Evolutionary conservation across 2,888 invertebrate genomes (phyloP), one percentile per base, ranked within the genome.

Genomic region (Rotaria socialis): DNA sequence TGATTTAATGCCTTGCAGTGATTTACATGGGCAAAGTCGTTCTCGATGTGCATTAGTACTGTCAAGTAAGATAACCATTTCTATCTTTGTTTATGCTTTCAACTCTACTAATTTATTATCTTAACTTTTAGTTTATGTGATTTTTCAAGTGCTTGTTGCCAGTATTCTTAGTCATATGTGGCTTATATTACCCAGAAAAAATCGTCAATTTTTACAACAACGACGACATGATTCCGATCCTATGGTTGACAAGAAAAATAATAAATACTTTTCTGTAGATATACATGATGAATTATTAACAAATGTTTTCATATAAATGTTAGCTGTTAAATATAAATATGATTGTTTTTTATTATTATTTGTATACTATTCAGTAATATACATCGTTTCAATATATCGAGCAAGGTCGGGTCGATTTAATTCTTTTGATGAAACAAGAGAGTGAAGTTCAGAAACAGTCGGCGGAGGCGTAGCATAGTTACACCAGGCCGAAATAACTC

Each of bases 351-450:
- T 67, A 27, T 67, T 67, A 24, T 67, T 67, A 8, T 67, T 67
- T 16, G 35, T 16, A 35, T 16, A 6, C 19, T 67, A 67, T 35
- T 67, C 67, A 41, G 47, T n/a, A 80, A 80, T 14, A 80, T 80
- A 80, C 80, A 80, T 80, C 47, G 43, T 43, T 47, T 80, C 80
- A n/a, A 80, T 80, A 80, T 47, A 80, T 14, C 80, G 80, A 24
- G 47, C 80, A n/a, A 80, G 47, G 24, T 80, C 80, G 6, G 41
- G 80, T 80, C 80, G 43, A 80, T 80, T 80, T n/a, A 80, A n/a
- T 80, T 80, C 80, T 24, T 80, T 80, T 24, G 80, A 80, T 43
- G n/a, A 41, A 2, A 80, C n/a, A n/a, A 80, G 43, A 11, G 80
- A 47, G 16, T 80, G 80, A 24, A 80, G 47, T 47, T 80, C 24